A percentile compares a stretch with the other conserved stretches of the same genome.
Conservation (phyloP, 2,113 vertebrate genomes). For the Dicrurus megarhynchus region DNA sequence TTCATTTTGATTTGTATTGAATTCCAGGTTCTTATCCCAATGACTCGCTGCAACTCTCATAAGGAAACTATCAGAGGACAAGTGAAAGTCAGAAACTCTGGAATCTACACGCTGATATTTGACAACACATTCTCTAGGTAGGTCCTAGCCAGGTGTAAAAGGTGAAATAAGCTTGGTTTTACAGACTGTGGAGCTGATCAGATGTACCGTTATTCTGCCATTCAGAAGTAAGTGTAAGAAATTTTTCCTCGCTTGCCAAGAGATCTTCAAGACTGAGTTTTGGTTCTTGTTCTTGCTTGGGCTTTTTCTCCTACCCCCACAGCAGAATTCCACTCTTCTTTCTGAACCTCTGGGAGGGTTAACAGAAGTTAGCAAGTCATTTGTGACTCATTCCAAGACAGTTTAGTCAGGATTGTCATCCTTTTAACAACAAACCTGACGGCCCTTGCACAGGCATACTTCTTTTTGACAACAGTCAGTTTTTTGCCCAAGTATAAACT, state of each 20-base stretch:
- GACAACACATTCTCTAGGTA: constrained; percentile 98
- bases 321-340: background rate
- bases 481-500: background rate
- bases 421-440: background rate
- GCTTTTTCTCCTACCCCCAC: rapidly evolving
- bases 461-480: background rate
- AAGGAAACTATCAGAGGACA: constrained; percentile 90
- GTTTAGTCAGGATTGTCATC: background rate
- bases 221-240: background rate
- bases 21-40: constrained; percentile 90
- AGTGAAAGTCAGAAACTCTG: constrained; percentile 84
- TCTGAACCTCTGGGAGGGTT: background rate
- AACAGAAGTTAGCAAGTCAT: background rate
- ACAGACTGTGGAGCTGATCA: background rate
- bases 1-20: background rate
- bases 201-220: background rate
- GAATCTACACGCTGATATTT: constrained; percentile 90
- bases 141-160: background rate
- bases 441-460: background rate
- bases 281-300: background rate
- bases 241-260: background rate
- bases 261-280: background rate
- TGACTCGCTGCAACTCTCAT: constrained; percentile 92
- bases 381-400: background rate
- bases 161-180: background rate